These are phyloP conservation scores for Phenganax subtilis DNA, from an alignment of 92 coral and sea anemone genomes.

Conservation along the genomic window DNA sequence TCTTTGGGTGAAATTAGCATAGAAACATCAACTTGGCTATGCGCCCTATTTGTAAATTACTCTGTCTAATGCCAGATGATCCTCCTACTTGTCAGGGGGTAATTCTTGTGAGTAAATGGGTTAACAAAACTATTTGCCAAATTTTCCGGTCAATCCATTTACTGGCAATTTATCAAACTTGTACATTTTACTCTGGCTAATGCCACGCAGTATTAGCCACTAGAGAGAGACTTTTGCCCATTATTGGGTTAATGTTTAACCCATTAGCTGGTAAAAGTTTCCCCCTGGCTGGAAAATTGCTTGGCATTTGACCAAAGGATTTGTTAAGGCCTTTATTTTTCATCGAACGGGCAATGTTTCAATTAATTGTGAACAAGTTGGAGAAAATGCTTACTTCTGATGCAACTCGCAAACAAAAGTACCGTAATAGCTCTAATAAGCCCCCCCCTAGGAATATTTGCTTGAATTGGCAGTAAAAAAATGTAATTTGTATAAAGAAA, in stretches of 20 bases:
- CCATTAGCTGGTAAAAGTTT: neutral
- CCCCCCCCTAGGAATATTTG: too few relatives aligned
- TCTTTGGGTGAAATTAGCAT: too few relatives aligned
- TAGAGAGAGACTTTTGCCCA: neutral
- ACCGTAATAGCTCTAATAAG: too few relatives aligned
- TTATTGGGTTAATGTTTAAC: neutral
- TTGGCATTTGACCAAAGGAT: too few relatives aligned
- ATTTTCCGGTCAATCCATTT: neutral
- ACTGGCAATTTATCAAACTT: neutral
- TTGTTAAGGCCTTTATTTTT: too few relatives aligned
- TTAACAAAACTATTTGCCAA: neutral
- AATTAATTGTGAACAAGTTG: neutral
- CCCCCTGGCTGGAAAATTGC: too few relatives aligned
- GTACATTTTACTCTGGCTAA: neutral
- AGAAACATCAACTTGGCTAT: too few relatives aligned
- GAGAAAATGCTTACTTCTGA: neutral
- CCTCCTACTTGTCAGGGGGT: neutral
- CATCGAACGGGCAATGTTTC: too few relatives aligned
- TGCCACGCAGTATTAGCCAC: neutral
- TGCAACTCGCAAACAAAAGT: neutral
- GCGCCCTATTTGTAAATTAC: neutral
- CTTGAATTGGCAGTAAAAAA: too few relatives aligned
- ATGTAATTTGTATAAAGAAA: too few relatives aligned
- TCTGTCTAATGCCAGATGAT: neutral
- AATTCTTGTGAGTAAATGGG: neutral